Conservation (phyloP, 2,888 invertebrate genomes). For the Standfussiana lucernea region DNA sequence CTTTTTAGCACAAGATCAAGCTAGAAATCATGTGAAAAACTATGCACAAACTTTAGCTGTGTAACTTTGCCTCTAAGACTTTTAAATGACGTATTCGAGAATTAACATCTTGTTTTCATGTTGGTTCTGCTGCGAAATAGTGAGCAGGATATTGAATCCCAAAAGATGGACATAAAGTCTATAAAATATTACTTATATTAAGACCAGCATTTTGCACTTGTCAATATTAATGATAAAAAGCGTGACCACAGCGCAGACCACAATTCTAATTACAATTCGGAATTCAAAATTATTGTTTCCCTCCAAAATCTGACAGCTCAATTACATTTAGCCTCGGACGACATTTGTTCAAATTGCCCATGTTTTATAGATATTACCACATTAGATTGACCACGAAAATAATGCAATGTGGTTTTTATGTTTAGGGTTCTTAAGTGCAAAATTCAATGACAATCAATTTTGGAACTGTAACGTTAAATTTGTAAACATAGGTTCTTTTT, state of each 20-base stretch:
- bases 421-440: conserved; percentile 51
- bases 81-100: neutral
- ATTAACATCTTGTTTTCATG: neutral
- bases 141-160: neutral
- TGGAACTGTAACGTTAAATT: conserved; percentile 57
- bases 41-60: neutral
- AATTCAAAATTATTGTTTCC: conserved; percentile 74
- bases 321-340: conserved; percentile 84
- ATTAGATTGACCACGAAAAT: conserved; percentile 23
- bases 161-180: neutral
- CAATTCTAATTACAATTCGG: conserved; percentile 52
- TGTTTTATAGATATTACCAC: conserved; percentile 75
- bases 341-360: conserved; percentile 89
- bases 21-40: neutral
- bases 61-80: neutral
- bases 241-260: conserved; percentile 28
- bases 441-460: conserved; percentile 56
- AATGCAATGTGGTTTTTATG: conserved; percentile 41
- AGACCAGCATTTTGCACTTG: neutral
- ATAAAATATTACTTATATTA: neutral
- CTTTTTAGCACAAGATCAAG: neutral
- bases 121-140: neutral
- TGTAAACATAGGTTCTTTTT: conserved; percentile 79
- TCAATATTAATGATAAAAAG: neutral
- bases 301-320: conserved; percentile 87